A percentile compares a stretch with the other conserved stretches of the same genome.
These are phyloP conservation scores for Pollenia amentaria DNA, from an alignment of 2,888 invertebrate species.

Conservation along the genomic window DNA sequence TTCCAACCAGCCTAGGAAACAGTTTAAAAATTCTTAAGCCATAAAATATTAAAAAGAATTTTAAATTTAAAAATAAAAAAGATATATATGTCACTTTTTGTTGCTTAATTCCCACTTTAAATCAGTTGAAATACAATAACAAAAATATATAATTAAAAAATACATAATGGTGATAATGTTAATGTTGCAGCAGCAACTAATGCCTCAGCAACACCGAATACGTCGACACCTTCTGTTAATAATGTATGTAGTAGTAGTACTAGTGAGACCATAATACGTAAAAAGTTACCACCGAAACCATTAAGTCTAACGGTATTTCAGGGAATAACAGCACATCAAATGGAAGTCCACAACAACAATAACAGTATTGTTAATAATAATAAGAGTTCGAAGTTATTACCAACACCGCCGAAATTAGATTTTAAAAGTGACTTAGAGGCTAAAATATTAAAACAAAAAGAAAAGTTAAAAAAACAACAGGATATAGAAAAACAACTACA, in stretches of 20 bases:
- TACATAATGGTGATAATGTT: constrained; percentile 74
- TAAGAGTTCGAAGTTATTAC: constrained; percentile 53
- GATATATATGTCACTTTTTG: neutral
- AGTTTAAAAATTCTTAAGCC: too few species aligned
- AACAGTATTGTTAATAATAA: constrained; percentile 73
- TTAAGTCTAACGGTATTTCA: constrained; percentile 81
- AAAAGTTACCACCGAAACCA: constrained; percentile 80
- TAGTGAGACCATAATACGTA: constrained; percentile 76
- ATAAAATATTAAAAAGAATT: neutral
- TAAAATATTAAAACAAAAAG: constrained; percentile 81
- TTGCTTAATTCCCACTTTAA: constrained; percentile 46
- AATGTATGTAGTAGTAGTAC: constrained; percentile 60
- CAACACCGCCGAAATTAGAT: constrained; percentile 78
- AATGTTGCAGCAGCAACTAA: constrained; percentile 72
- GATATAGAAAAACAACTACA: constrained; percentile 75
- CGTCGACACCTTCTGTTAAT: constrained; percentile 66
- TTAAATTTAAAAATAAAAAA: neutral
- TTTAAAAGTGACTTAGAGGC: constrained; percentile 83
- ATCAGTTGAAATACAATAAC: constrained; percentile 36
- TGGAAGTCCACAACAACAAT: constrained; percentile 64
- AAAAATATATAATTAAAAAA: constrained; percentile 59
- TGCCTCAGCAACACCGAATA: constrained; percentile 48
- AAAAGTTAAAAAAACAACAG: constrained; percentile 80
- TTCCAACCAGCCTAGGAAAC: too few species aligned
- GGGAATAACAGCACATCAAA: constrained; percentile 68